Evolutionary conservation across 1,140 invertebrate species (phyloP), one percentile per base, ranked within the genome.

Genomic region (Lordiphosa mommai): DNA sequence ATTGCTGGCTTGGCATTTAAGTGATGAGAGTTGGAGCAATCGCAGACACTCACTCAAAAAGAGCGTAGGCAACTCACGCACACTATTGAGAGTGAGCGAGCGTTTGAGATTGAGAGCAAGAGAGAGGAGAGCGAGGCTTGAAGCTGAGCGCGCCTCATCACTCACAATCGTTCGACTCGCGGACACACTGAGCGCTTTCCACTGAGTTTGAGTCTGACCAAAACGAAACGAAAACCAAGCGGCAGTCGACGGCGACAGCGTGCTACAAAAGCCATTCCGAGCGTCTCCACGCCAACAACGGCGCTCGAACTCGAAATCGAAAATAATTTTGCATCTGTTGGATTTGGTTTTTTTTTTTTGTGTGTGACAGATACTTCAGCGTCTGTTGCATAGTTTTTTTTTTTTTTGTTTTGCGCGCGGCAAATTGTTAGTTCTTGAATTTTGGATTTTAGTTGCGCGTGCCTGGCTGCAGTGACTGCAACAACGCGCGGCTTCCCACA

Each of bases 191-290:
- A 13, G 43, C 36, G 48, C 9, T 10, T 52, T 17, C 13, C 36
- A 14, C 30, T 33, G 32, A 34, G 16, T 59, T 58, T 59, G 56
- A 55, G 56, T 55, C 56, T 37, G 36, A 48, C 60, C 61, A 49
- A 64, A 60, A 69, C 69, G 69, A 60, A 66, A 61, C 72, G 55
- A 74, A 71, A 76, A 60, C 50, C 51, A 65, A 76, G 72, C 61
- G 51, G 53, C 72, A 77, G 72, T 77, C 67, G 67, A 68, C 67
- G 52, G 51, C 71, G 70, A 74, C 71, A 66, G 70, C 64, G 71
- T 65, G 20, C 20, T 60, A 71, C 68, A 64, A 68, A 68, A 68
- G 64, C 68, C 68, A 68, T 63, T 50, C 44, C 53, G 53, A 53
- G 50, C 57, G 49, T 50, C 56, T 61, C 64, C 59, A 52, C 61